A percentile compares a stretch with the other conserved stretches of the same genome.
Evolutionary conservation across 2,888 invertebrate genomes (phyloP).

Genomic region (Leucophora obtusa): DNA sequence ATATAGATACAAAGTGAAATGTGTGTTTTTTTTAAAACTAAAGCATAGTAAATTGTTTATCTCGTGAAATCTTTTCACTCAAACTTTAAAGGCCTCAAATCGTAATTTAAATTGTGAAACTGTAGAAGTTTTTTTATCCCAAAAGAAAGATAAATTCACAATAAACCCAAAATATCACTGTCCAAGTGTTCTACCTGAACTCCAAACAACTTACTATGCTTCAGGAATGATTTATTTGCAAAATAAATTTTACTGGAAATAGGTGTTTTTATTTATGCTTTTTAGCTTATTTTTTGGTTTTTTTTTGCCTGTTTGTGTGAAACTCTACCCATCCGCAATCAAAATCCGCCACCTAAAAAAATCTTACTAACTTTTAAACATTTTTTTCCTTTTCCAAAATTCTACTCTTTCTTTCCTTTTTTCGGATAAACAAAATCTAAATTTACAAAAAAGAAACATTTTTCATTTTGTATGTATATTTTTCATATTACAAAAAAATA

Average conservation of each 20-base stretch:
- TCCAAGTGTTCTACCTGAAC: no score
- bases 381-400: slow-evolving; percentile 14
- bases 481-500: slow-evolving; percentile 56
- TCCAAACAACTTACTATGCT: no score
- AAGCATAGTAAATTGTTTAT: no score
- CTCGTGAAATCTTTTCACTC: no score
- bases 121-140: no score
- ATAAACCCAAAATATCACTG: no score
- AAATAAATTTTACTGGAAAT: slow-evolving; percentile 58
- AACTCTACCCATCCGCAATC: slow-evolving; percentile 8
- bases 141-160: no score
- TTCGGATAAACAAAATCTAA: slow-evolving; percentile 31
- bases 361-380: slow-evolving; percentile 50
- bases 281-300: background rate
- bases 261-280: slow-evolving; percentile 47
- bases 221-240: slow-evolving; percentile 19
- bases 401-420: slow-evolving; percentile 14
- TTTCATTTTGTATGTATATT: slow-evolving; percentile 64
- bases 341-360: slow-evolving; percentile 17
- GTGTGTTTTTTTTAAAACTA: slow-evolving; percentile 32
- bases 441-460: slow-evolving; percentile 40
- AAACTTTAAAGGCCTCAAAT: no score
- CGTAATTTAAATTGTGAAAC: no score
- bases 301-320: slow-evolving; percentile 39
- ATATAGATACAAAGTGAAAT: slow-evolving; percentile 64